A percentile compares a stretch with the other conserved stretches of the same genome.
Evolutionary conservation across 2,888 invertebrate genomes (phyloP).

Genomic region (Dynastes tityus): DNA sequence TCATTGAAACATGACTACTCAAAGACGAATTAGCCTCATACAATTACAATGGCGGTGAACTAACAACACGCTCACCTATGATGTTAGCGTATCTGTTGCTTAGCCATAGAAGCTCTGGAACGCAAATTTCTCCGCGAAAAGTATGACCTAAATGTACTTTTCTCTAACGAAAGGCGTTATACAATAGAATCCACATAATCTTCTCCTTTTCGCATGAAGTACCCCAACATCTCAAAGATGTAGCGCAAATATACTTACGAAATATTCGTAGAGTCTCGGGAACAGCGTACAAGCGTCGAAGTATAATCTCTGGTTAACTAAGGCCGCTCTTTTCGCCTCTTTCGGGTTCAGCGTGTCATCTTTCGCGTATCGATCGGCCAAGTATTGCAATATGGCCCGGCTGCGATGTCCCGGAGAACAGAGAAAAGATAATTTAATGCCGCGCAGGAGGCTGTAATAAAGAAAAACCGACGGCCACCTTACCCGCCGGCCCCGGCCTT

Average conservation of each 20-base stretch:
- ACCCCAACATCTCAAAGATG: too few species aligned
- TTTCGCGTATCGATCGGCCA: slow-evolving; percentile 78
- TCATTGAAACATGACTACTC: too few species aligned
- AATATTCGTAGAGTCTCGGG: slow-evolving; percentile 55
- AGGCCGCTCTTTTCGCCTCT: slow-evolving; percentile 75
- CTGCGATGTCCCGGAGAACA: slow-evolving; percentile 66
- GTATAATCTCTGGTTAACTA: slow-evolving; percentile 77
- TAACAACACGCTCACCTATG: too few species aligned
- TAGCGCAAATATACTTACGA: slow-evolving; percentile 19
- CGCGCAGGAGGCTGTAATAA: slow-evolving; percentile 7
- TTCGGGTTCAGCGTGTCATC: slow-evolving; percentile 78
- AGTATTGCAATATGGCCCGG: slow-evolving; percentile 79
- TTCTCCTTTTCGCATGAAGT: too few species aligned
- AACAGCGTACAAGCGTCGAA: slow-evolving; percentile 77
- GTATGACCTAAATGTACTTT: too few species aligned
- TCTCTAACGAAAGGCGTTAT: too few species aligned
- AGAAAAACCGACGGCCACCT: not conserved
- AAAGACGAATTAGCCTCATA: too few species aligned
- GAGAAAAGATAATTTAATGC: slow-evolving; percentile 34
- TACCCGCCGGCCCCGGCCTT: slow-evolving; percentile 12
- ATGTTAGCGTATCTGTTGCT: too few species aligned
- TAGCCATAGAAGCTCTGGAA: too few species aligned
- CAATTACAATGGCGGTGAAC: too few species aligned
- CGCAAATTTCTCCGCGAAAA: too few species aligned
- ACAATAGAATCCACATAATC: too few species aligned